These are phyloP conservation scores for Yasuhikotakia modesta DNA, from an alignment of 2,797 vertebrate species.

Conservation along the genomic window DNA sequence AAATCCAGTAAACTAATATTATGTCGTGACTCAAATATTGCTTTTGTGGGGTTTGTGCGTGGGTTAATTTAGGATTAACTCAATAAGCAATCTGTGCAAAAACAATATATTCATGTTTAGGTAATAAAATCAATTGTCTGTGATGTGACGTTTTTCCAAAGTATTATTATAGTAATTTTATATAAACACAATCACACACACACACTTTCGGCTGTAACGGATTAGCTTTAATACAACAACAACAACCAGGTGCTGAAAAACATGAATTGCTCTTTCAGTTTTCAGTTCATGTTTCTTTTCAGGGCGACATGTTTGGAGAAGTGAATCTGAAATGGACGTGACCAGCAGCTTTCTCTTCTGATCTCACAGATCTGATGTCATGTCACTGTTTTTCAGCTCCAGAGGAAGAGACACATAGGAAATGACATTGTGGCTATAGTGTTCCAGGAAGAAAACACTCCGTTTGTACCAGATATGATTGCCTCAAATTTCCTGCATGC, in stretches of 20 bases:
- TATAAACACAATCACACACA: too few species aligned
- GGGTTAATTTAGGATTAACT: too few species aligned
- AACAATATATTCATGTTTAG: too few species aligned
- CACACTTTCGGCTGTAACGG: too few species aligned
- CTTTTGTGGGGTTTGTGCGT: background rate
- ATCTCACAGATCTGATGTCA: conserved; percentile 3
- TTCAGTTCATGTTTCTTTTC: background rate
- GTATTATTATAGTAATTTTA: too few species aligned
- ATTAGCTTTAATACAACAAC: background rate
- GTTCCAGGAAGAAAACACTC: conserved; percentile 96
- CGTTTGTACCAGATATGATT: conserved; percentile 98
- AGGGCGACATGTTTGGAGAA: background rate
- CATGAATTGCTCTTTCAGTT: conserved; percentile 5
- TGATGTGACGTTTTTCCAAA: too few species aligned
- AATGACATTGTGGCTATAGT: conserved; percentile 96
- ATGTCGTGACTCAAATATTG: background rate
- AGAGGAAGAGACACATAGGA: conserved; percentile 95
- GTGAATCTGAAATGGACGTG: background rate
- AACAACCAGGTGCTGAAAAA: background rate
- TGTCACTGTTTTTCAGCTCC: conserved; percentile 79
- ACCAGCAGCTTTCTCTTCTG: background rate
- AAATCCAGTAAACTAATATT: background rate
- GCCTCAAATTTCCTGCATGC: conserved; percentile 97
- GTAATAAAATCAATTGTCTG: too few species aligned
- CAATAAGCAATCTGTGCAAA: too few species aligned